Evolutionary conservation across 2,888 invertebrate genomes (phyloP), one percentile per base, ranked within the genome.

Genomic region (Rhingia campestris): DNA sequence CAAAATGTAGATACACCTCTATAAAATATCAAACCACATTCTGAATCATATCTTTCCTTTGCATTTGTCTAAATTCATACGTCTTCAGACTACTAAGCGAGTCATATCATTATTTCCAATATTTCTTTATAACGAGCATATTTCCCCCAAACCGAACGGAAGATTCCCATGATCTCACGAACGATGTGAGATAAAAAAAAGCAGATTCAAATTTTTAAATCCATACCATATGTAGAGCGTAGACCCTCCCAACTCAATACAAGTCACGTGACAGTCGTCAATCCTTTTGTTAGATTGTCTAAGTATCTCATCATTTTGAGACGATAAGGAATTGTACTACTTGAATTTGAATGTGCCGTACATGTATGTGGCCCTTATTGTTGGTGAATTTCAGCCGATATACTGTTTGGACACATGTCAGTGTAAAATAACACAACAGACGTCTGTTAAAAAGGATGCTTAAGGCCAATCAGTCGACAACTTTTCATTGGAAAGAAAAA

Each of bases 191-290:
- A 67, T 73, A 61, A 63, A 66, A 69, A 41, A 41, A 51, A 54
- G 59, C 45, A 59, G 14, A 66, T 70, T 58, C n/a, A 72, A 51
- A 43, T 73, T 58, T 49, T 12, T n/a, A 59, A 66, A 76, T 72
- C 64, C 59, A 66, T 33, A 66, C 61, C 22, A 2, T 22, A 22
- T 22, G 22, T 2, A 2, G 22, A 22, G 22, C 2, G 22, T 22
- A 22, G 22, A 22, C 22, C 22, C 22, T 2, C 22, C 22, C 22
- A 22, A 22, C 22, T 22, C 22, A 22, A 82, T 67, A 61, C 72
- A 45, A 84, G 84, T 84, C 84, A 82, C 75, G 81, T 74, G 82
- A 86, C 74, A 79, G 69, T 75, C 69, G 73, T 75, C 70, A 79
- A 79, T 79, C 79, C 81, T 67, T 76, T 85, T 72, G 72, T 76